phyloP scores from a whole-genome alignment of 2,113 vertebrate species.

The Cinclus cinclus region DNA sequence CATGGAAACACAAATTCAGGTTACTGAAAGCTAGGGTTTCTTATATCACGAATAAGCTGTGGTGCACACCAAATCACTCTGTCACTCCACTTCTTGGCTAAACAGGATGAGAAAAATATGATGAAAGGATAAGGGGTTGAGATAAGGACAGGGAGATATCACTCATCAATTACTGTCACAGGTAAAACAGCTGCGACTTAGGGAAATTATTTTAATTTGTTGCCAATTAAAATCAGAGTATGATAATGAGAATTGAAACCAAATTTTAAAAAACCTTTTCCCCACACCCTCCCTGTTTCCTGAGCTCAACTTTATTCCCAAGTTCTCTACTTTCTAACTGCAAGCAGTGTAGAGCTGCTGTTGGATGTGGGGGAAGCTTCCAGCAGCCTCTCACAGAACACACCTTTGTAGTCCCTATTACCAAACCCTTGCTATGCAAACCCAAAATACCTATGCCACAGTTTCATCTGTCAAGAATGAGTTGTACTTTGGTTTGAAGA shows the following conservation, averaged over 20 bases:
- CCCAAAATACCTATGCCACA: neutral
- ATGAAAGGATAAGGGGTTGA: neutral
- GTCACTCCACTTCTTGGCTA: neutral
- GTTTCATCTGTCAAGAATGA: neutral
- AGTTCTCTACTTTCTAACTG: neutral
- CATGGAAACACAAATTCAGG: neutral
- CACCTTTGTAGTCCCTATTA: neutral
- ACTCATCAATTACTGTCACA: neutral
- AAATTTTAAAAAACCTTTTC: neutral
- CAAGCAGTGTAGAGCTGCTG: fast-evolving
- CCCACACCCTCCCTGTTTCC: neutral
- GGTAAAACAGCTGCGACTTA: neutral
- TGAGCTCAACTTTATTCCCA: neutral
- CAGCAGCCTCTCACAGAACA: neutral
- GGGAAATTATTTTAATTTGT: neutral
- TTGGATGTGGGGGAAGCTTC: neutral
- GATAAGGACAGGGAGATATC: neutral
- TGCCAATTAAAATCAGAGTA: neutral
- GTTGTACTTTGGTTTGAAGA: neutral
- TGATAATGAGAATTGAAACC: neutral
- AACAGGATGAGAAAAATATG: neutral
- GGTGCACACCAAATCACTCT: neutral
- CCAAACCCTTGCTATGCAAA: neutral
- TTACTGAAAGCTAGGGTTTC: neutral
- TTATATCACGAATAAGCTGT: neutral